Evolutionary conservation across 1,140 invertebrate species (phyloP), one percentile per base, ranked within the genome.

Genomic region (Macrosteles quadrilineatus): DNA sequence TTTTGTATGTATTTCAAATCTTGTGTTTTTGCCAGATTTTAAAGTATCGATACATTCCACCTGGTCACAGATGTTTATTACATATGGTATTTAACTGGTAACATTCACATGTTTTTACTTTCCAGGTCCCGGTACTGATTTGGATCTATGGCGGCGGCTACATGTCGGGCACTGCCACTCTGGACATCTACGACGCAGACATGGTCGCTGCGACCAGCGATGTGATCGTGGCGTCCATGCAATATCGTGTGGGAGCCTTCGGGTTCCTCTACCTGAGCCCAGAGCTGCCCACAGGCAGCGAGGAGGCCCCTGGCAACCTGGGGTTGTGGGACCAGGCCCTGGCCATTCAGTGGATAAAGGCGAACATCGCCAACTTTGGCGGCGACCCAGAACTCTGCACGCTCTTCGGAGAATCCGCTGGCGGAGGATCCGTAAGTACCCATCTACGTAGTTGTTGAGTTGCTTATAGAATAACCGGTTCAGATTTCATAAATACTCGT

Each of bases 111-210:
- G 23, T 25, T 29, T 25, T 27, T 59, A 12, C 9, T 30, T 59
- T 14, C 12, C 85, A 87, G 77, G 85, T 92, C 68, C 91, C 94
- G 29, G 89, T 97, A 53, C 81, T 97, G 57, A 88, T 97, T 25
- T 97, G 95, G 94, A 93, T 97, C 68, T 96, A 96, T 78, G 94
- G 94, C 0, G 95, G 95, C 6, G 93, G 93, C 1, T 95, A 93
- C 79, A 95, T 95, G 91, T 93, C 88, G 74, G 95, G 95, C 17
- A 94, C 94, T 2, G 88, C 92, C 3, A 95, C 94, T 14, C 81
- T 96, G 71, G 94, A 96, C 76, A 88, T 95, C 30, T 96, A 95
- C 84, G 92, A 95, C 80, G 93, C 91, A 0, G 89, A 93, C 75
- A 90, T 94, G 72, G 88, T 96, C 85, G 90, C 92, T 21, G 89